Base-by-base conservation (phyloP, 2,888 invertebrate genomes). In the Elegia similella region DNA sequence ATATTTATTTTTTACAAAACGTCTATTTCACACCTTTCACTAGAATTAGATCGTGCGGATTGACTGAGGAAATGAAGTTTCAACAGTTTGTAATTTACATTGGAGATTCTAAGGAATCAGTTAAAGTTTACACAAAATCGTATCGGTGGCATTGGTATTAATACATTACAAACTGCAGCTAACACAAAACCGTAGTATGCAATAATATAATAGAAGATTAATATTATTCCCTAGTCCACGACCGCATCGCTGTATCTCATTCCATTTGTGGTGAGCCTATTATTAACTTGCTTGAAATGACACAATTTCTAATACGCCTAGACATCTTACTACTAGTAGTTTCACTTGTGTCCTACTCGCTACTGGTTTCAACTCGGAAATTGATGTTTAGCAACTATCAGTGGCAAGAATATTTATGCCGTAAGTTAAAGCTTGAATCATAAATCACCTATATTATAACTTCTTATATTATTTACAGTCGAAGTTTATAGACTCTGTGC, bases 231-330 rank as follows among this genome's bases (percentile, higher is more conserved):
- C 15, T 48, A 10, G 48, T 48, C 15, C 38, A 50, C 16, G 12
- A 50, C 34, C 50, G 12, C 50, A 50, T 38, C 16, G 16, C 8
- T 34, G 38, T 34, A 13, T 38, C 12, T 15, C 13, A n/a, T 12
- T 15, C 50, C 2, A 32, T 1, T 34, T 50, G 50, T 16, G 50
- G 50, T 38, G 10, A 50, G 50, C 38, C 50, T 34, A 34, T 34
- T 50, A 50, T 50, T 34, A 50, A 38, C 50, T 50, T 34, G 50
- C 50, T 34, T 50, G 32, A 17, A 50, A 17, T 50, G 50, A 50
- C 50, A 50, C 50, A 34, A 34, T 50, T 50, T 50, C 50, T 50
- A 34, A 34, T n/a, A 50, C 50, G 50, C 16, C 38, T 34, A 34
- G 16, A 12, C 48, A 6, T n/a, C 46, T 23, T 7, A 29, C 29